Conservation (phyloP, 2,888 invertebrate species). For the Sturmia bella region DNA sequence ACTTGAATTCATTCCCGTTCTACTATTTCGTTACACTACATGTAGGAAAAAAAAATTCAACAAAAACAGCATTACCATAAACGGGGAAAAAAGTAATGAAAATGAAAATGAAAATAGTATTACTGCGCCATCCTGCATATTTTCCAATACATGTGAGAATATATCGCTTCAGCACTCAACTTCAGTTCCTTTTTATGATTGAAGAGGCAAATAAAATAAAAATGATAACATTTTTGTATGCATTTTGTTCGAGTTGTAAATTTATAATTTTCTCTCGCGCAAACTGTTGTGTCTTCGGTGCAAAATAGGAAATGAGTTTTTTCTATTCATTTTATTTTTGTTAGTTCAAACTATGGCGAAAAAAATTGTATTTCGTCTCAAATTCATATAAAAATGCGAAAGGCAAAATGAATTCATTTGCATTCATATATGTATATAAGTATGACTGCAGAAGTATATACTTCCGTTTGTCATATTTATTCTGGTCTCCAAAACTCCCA, state of each 20-base stretch:
- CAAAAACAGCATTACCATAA: slow-evolving; percentile 12
- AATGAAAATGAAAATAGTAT: slow-evolving; percentile 22
- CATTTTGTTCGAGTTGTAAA: slow-evolving; percentile 47
- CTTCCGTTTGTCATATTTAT: slow-evolving; percentile 66
- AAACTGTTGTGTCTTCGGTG: not conserved
- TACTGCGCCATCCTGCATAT: slow-evolving; percentile 51
- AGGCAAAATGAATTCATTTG: slow-evolving; percentile 41
- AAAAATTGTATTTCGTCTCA: not conserved
- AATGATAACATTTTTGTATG: slow-evolving; percentile 36
- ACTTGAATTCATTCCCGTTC: not conserved
- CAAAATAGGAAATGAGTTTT: not conserved
- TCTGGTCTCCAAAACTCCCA: slow-evolving; percentile 14
- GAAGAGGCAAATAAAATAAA: slow-evolving; percentile 31
- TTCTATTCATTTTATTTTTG: slow-evolving; percentile 24
- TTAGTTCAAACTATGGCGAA: slow-evolving; percentile 12
- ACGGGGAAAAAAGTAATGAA: not conserved
- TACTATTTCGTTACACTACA: not conserved
- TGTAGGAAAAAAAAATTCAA: not conserved
- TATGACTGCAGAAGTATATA: slow-evolving; percentile 61
- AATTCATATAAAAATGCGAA: slow-evolving; percentile 26
- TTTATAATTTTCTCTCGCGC: slow-evolving; percentile 52
- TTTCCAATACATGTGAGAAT: slow-evolving; percentile 58
- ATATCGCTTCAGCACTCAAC: slow-evolving; percentile 51
- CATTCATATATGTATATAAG: slow-evolving; percentile 15
- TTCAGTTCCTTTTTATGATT: slow-evolving; percentile 34